Evolutionary conservation across 2,888 invertebrate genomes (phyloP).

Genomic region (Limenitis camilla): DNA sequence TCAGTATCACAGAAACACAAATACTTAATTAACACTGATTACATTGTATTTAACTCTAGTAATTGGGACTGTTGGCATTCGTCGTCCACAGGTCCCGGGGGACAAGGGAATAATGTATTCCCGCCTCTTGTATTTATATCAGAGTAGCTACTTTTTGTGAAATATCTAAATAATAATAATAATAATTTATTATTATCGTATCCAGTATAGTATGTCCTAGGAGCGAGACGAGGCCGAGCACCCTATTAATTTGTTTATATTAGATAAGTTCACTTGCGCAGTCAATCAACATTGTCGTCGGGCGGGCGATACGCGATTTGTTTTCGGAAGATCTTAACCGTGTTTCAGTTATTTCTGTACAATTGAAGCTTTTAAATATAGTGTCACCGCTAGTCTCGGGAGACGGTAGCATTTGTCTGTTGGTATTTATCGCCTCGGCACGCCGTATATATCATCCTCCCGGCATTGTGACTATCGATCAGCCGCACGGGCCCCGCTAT

Average conservation of each 20-base stretch:
- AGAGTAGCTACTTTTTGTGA: too few relatives aligned
- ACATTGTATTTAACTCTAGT: too few relatives aligned
- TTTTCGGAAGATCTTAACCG: constrained; percentile 73
- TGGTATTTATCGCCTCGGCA: constrained; percentile 58
- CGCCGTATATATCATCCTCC: constrained; percentile 69
- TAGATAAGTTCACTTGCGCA: constrained; percentile 72
- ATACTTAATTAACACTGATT: too few relatives aligned
- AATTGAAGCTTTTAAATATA: constrained; percentile 74
- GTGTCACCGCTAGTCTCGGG: constrained; percentile 71
- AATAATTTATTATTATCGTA: neutral
- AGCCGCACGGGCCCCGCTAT: constrained; percentile 59
- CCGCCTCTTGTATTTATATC: too few relatives aligned
- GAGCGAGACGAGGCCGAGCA: constrained; percentile 36
- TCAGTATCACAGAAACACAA: too few relatives aligned
- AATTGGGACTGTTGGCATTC: too few relatives aligned
- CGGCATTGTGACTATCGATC: constrained; percentile 71
- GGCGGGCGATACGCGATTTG: constrained; percentile 71
- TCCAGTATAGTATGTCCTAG: constrained; percentile 38
- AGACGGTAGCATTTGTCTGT: constrained; percentile 72
- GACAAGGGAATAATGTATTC: neutral
- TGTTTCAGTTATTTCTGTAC: constrained; percentile 74
- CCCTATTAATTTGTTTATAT: constrained; percentile 75
- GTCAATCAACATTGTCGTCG: constrained; percentile 72
- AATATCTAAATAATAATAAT: too few relatives aligned
- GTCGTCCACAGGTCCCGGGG: neutral